Conservation (phyloP, 2,113 vertebrate species). For the Daubentonia madagascariensis region DNA sequence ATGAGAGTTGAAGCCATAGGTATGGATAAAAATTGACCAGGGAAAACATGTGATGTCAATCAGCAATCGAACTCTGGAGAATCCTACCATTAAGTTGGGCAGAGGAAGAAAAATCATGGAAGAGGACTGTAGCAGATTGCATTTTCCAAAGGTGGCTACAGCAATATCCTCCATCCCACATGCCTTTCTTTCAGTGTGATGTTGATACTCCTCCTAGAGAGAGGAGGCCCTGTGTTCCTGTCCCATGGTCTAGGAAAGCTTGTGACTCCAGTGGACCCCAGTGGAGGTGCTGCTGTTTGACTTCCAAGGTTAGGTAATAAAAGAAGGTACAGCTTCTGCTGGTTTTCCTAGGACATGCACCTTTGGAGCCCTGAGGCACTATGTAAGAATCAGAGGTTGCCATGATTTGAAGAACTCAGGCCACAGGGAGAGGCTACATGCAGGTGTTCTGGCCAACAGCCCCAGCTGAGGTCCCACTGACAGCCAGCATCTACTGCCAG, state of each 20-base stretch:
- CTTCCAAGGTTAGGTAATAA: neutral
- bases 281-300: neutral
- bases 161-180: neutral
- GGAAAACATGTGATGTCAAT: neutral
- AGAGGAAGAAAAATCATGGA: neutral
- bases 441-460: neutral
- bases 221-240: neutral
- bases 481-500: neutral
- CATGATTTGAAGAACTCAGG: neutral
- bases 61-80: neutral
- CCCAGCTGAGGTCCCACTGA: neutral
- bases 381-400: neutral
- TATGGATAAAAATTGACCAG: neutral
- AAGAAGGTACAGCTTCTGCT: neutral
- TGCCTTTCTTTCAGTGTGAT: neutral
- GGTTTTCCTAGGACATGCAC: neutral
- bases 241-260: neutral
- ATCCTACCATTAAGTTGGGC: neutral
- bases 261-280: neutral
- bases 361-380: neutral
- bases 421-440: neutral
- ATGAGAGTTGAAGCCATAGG: neutral
- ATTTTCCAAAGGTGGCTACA: neutral
- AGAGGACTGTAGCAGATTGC: neutral
- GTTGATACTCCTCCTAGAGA: neutral